phyloP scores from a whole-genome alignment of 1,140 invertebrate species.

The Drosophila ficusphila region DNA sequence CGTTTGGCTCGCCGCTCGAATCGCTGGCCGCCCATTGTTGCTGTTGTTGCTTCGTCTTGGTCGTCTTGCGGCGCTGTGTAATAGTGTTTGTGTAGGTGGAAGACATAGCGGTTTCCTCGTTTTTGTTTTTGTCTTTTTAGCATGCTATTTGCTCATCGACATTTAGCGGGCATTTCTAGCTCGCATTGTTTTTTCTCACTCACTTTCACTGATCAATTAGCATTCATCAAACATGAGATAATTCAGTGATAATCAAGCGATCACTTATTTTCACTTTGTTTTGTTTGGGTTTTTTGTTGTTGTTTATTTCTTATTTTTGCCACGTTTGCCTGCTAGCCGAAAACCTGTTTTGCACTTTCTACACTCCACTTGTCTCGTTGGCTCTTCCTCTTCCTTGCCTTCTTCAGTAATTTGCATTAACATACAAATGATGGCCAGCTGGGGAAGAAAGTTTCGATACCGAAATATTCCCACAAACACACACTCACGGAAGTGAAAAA shows the following conservation, averaged over 20 bases:
- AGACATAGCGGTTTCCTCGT: slow-evolving; percentile 51
- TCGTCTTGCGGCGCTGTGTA: slow-evolving; percentile 71
- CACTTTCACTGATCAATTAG: slow-evolving; percentile 61
- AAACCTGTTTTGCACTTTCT: slow-evolving; percentile 67
- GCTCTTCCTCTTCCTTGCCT: slow-evolving; percentile 24
- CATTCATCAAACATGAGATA: slow-evolving; percentile 13
- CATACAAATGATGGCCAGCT: slow-evolving; percentile 45
- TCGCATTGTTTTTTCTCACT: slow-evolving; percentile 17
- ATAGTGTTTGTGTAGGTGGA: slow-evolving; percentile 57
- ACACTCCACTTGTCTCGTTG: slow-evolving; percentile 34
- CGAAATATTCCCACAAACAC: slow-evolving; percentile 35
- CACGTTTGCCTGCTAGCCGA: slow-evolving; percentile 45
- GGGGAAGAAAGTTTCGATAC: slow-evolving; percentile 64
- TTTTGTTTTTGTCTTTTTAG: slow-evolving; percentile 26
- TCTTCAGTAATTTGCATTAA: slow-evolving; percentile 41
- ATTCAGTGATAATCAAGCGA: slow-evolving; percentile 19
- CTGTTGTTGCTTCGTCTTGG: slow-evolving; percentile 61
- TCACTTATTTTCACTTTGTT: slow-evolving; percentile 7
- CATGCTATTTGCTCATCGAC: slow-evolving; percentile 8
- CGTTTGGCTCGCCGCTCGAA: slow-evolving; percentile 64
- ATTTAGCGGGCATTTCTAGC: slow-evolving; percentile 24
- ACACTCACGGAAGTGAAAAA: slow-evolving; percentile 26
- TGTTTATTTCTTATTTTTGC: slow-evolving; percentile 24
- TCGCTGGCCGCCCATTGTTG: slow-evolving; percentile 51
- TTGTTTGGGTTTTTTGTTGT: slow-evolving; percentile 9